Conservation (phyloP, 2,113 vertebrate genomes). For the Dryoscopus gambensis region DNA sequence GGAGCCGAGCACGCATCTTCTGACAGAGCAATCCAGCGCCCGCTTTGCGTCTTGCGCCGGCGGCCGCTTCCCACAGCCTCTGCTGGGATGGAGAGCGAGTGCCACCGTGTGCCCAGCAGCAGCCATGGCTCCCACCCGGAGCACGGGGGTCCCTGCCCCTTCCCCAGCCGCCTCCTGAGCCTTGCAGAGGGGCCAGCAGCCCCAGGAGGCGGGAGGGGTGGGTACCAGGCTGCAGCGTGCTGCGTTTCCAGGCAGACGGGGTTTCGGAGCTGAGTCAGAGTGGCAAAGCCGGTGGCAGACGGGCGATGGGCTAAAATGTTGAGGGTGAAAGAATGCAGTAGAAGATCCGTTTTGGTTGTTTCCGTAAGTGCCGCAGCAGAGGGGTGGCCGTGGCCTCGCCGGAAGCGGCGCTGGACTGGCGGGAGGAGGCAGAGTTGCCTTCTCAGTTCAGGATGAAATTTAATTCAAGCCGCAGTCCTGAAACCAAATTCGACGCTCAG, state of each 20-base stretch:
- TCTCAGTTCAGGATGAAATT: not conserved
- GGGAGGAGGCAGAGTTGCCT: not conserved
- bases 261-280: not conserved
- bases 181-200: fast-evolving
- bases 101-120: slow-evolving; percentile 35
- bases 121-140: not conserved
- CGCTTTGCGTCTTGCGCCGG: fast-evolving
- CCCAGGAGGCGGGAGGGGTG: fast-evolving
- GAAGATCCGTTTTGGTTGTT: not conserved
- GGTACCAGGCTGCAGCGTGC: not conserved
- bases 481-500: not conserved
- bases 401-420: fast-evolving
- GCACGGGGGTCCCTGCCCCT: not conserved
- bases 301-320: fast-evolving
- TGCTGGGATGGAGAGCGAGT: not conserved
- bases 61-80: not conserved
- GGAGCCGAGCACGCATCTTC: fast-evolving
- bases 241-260: fast-evolving
- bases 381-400: not conserved
- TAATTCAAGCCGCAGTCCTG: not conserved
- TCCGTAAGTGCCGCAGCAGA: not conserved
- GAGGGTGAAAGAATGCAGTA: not conserved
- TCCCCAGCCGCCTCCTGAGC: not conserved
- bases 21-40: fast-evolving
- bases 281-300: not conserved